Base-by-base conservation (phyloP, 1,140 invertebrate genomes). In the Diuraphis noxia region DNA sequence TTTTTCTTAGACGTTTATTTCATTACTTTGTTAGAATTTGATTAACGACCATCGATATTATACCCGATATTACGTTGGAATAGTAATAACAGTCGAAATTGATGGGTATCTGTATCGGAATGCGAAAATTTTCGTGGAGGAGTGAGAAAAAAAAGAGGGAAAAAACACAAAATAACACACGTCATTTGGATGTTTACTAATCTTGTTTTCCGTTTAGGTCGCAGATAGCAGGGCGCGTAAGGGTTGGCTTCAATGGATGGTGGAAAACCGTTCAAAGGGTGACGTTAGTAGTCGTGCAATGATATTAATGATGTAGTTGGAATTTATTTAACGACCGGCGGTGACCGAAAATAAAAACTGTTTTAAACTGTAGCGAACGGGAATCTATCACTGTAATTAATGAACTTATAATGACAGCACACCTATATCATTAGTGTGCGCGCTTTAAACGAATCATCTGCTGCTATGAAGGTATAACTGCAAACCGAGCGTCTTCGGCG, bases 371-470 rank as follows among this genome's bases (percentile, higher is more conserved):
- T 89, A 89, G 41, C 72, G 23, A 90, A 90, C 77, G 41, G 43
- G 72, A 81, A 89, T 89, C 88, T 77, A 89, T 90, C 72, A 81
- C 41, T 81, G 88, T 90, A 81, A 90, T 90, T 90, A 90, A 90
- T 90, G 88, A 49, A 81, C 88, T 49, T 86, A 49, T 86, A 49
- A 86, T 49, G 84, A 86, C 84, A 41, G 43, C 43, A 86, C 40
- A 84, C 81, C 81, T 41, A 72, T 82, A 43, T 19, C 82, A 84
- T 84, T 84, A 84, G 82, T 36, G 30, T 8, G 40, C 41, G 43
- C 41, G n/a, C 41, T 36, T 30, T 41, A 41, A 84, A 84, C 81
- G 81, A 84, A 84, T 84, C 81, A 41, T 84, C 81, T 72, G 56
- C 56, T n/a, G 30, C 56, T 72, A 17, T 72, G 56, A 72, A 17